phyloP scores from a whole-genome alignment of 2,113 vertebrate species.

The Sceloporus tristichus region DNA sequence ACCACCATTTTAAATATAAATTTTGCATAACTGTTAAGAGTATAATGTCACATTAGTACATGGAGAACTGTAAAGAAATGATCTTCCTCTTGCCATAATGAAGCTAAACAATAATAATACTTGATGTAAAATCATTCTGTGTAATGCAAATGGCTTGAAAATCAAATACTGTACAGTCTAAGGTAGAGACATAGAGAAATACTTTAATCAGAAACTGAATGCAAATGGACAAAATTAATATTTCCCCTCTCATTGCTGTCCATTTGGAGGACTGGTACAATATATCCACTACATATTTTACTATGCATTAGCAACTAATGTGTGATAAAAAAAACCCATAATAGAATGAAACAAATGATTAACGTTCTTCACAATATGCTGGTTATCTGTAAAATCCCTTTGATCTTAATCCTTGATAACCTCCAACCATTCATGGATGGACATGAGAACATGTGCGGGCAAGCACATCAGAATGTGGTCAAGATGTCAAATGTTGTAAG shows the following conservation, averaged over 20 bases:
- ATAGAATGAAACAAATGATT: too few relatives aligned
- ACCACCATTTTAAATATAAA: neutral
- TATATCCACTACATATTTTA: neutral
- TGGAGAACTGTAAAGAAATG: conserved; percentile 61
- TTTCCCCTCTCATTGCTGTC: neutral
- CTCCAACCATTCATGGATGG: too few relatives aligned
- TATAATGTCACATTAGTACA: conserved; percentile 42
- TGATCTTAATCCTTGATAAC: too few relatives aligned
- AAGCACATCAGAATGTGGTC: too few relatives aligned
- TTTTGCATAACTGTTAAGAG: neutral
- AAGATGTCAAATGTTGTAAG: too few relatives aligned
- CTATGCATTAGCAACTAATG: neutral
- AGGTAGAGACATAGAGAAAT: conserved; percentile 31
- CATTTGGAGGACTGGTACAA: neutral
- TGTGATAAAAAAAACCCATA: neutral
- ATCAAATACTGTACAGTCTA: conserved; percentile 54
- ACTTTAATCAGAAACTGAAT: conserved; percentile 47
- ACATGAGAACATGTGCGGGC: too few relatives aligned
- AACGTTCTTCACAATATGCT: too few relatives aligned
- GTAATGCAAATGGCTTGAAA: conserved; percentile 62
- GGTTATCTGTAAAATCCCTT: too few relatives aligned
- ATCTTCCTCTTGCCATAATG: conserved; percentile 50
- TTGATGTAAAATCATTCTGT: conserved; percentile 55
- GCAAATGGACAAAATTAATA: conserved; percentile 42
- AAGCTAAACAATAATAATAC: conserved; percentile 28